Percentiles rank a stretch among this genome's conserved stretches.
These are phyloP conservation scores for Deilephila porcellus DNA, from an alignment of 2,888 invertebrate species.

Conservation along the genomic window DNA sequence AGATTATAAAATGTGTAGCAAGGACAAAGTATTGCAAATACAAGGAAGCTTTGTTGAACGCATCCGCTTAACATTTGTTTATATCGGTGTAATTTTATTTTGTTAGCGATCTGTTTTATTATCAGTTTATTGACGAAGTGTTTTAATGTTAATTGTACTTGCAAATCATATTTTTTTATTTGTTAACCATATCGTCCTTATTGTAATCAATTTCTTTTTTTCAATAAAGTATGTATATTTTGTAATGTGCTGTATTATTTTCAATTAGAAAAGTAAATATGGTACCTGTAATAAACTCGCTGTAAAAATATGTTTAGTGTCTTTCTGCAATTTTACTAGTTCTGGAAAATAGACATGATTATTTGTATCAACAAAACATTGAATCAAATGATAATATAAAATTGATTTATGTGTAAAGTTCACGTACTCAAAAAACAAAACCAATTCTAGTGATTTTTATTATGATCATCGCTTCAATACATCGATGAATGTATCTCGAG, in stretches of 20 bases:
- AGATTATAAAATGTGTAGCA: not conserved
- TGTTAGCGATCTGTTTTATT: slow-evolving; percentile 24
- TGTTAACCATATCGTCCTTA: slow-evolving; percentile 38
- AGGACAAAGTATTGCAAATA: not conserved
- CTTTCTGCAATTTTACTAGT: no score
- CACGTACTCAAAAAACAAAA: no score
- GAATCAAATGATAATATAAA: no score
- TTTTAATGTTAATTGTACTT: slow-evolving; percentile 18
- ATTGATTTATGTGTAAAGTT: no score
- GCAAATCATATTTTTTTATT: slow-evolving; percentile 31
- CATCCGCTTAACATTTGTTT: no score
- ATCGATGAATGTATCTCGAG: slow-evolving; percentile 96
- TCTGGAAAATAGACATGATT: no score
- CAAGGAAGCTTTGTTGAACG: not conserved
- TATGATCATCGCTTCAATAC: slow-evolving; percentile 89
- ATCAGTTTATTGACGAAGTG: slow-evolving; percentile 21
- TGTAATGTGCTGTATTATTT: slow-evolving; percentile 20
- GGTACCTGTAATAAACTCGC: not conserved
- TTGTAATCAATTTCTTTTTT: slow-evolving; percentile 36
- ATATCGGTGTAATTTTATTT: slow-evolving; percentile 12
- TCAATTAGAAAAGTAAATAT: not conserved
- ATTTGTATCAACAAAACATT: no score
- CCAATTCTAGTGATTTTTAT: slow-evolving; percentile 6
- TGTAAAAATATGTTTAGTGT: not conserved
- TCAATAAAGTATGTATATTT: slow-evolving; percentile 34